Base-by-base conservation (phyloP, 2,888 invertebrate species). In the Spatulosminthurus flaviceps region DNA sequence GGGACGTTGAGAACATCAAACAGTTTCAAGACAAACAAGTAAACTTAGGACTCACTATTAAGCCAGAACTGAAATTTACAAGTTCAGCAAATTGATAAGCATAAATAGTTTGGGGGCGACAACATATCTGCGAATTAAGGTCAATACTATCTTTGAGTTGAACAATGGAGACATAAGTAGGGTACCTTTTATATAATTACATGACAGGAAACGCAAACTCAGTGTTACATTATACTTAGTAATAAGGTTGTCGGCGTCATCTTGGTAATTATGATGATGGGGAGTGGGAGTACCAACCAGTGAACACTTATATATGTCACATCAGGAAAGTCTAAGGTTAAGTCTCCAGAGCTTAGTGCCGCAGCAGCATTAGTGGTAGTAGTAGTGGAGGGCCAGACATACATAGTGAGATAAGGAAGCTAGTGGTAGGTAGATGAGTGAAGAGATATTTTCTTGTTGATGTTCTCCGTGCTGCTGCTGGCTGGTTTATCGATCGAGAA, bases 401-500 rank as follows among this genome's bases (percentile, higher is more conserved):
- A 51, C n/a, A 51, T 19, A 9, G n/a, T 51, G 16, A 34, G 34
- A 34, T 34, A 34, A 34, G 34, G 51, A 51, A 51, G 16, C n/a
- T 51, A 51, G 51, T 13, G 16, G 51, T 51, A 51, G 51, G 51
- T 51, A 67, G 67, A 67, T 67, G 67, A 67, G 67, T 67, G 29
- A 67, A 67, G 29, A 67, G 67, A 67, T 67, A 67, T 67, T 67
- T 67, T 26, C 67, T 67, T 70, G 70, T 70, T 70, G 70, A 70
- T 70, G 70, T 41, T 34, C 41, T 70, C 67, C 29, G n/a, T 70
- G 70, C 21, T 34, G 70, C 41, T 70, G 70, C 21, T 34, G 70
- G 75, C 41, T 41, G 75, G 75, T 41, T 64, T 75, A 75, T 75
- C 75, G 75, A 75, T 75, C 75, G 51, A 29, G 75, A 75, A 75